Percentiles rank a stretch among this genome's conserved stretches.
Conservation (phyloP, 2,113 vertebrate genomes). For the Lipotes vexillifer region DNA sequence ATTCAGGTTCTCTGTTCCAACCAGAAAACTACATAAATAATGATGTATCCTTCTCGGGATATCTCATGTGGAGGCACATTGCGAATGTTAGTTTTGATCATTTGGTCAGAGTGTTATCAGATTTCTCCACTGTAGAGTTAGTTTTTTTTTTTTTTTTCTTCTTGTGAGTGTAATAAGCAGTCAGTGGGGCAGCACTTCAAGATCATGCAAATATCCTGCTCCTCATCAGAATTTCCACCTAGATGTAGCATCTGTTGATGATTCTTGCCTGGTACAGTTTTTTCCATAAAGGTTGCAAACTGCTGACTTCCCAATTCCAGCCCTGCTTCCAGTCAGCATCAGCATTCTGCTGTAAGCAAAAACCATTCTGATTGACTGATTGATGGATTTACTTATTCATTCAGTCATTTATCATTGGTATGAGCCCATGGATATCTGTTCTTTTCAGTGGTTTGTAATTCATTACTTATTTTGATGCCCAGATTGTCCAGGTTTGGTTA, state of each 20-base stretch:
- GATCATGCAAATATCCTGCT: neutral
- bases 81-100: neutral
- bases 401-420: neutral
- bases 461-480: neutral
- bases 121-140: neutral
- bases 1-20: neutral
- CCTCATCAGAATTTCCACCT: neutral
- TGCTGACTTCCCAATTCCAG: neutral
- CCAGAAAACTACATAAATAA: neutral
- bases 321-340: neutral
- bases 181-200: neutral
- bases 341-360: neutral
- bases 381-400: neutral
- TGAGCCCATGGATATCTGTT: neutral
- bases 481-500: neutral
- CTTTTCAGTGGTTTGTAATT: neutral
- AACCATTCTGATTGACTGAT: neutral
- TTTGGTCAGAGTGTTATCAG: neutral
- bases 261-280: neutral
- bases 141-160: neutral
- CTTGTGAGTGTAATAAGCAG: neutral
- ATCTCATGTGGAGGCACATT: neutral
- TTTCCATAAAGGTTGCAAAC: neutral
- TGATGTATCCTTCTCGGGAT: neutral
- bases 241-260: neutral